These are phyloP conservation scores for Sebastolobus alascanus DNA, from an alignment of 2,797 vertebrate genomes.

Conservation along the genomic window DNA sequence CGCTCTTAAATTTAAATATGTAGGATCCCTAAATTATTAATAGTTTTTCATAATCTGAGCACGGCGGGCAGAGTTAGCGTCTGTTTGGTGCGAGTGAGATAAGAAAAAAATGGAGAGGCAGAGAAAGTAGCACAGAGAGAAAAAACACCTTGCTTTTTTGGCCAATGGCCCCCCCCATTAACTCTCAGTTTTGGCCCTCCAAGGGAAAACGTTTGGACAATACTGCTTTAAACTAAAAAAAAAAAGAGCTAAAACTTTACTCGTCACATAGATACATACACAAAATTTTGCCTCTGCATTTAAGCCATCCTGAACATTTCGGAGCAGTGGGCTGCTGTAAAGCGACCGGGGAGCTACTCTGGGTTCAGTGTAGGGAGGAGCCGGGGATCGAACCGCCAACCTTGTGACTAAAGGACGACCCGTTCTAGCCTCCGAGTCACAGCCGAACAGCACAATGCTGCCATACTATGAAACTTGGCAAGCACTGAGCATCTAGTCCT, in stretches of 20 bases:
- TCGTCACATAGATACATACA: neutral
- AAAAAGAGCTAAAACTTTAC: neutral
- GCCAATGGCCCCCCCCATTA: no score
- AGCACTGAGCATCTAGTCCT: neutral
- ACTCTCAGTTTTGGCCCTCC: no score
- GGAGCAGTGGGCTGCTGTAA: neutral
- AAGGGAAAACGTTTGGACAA: no score
- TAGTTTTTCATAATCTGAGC: no score
- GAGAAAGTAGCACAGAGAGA: no score
- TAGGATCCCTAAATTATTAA: no score
- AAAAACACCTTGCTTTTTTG: no score
- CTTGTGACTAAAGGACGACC: neutral
- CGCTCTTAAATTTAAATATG: no score
- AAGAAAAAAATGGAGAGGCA: no score
- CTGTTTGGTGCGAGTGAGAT: no score
- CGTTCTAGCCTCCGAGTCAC: neutral
- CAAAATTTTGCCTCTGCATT: neutral
- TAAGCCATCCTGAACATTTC: neutral
- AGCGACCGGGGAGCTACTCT: neutral
- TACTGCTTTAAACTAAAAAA: no score
- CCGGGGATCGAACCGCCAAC: neutral
- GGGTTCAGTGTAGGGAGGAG: neutral
- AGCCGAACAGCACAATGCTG: fast-evolving
- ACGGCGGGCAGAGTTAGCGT: no score
- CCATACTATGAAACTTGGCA: neutral